Evolutionary conservation across 2,888 invertebrate genomes (phyloP).

Genomic region (Drosophila acutilabella): DNA sequence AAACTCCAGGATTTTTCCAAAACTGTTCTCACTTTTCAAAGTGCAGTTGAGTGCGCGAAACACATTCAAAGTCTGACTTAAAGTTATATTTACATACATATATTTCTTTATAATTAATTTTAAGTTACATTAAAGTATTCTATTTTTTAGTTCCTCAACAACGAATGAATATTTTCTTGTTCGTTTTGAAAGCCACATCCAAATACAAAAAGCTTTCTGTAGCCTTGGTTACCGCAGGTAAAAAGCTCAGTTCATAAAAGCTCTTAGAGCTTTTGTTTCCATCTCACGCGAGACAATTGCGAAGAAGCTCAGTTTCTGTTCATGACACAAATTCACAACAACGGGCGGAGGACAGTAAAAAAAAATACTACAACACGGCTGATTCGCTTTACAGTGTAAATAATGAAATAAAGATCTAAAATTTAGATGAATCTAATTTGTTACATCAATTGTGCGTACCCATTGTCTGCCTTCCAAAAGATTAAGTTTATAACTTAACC

Average conservation of each 20-base stretch:
- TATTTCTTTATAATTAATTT: slow-evolving; percentile 11
- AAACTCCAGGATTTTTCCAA: slow-evolving; percentile 76
- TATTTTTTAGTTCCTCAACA: slow-evolving; percentile 35
- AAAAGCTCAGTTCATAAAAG: slow-evolving; percentile 21
- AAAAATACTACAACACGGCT: slow-evolving; percentile 31
- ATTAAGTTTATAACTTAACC: neutral
- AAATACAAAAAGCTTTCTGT: slow-evolving; percentile 22
- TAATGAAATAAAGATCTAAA: slow-evolving; percentile 32
- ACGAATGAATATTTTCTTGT: neutral
- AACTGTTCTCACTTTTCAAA: slow-evolving; percentile 72
- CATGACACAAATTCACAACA: slow-evolving; percentile 63
- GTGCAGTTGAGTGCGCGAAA: slow-evolving; percentile 75
- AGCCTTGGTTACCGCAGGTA: slow-evolving; percentile 3
- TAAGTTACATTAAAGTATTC: slow-evolving; percentile 14
- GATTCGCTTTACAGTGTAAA: slow-evolving; percentile 50
- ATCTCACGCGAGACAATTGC: slow-evolving; percentile 19
- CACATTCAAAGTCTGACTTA: slow-evolving; percentile 39
- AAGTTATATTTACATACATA: slow-evolving; percentile 6
- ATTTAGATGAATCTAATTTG: slow-evolving; percentile 2
- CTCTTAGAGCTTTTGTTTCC: slow-evolving; percentile 37
- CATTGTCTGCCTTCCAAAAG: neutral
- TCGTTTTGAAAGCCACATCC: neutral
- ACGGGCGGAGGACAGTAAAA: slow-evolving; percentile 34
- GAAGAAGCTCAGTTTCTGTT: slow-evolving; percentile 54
- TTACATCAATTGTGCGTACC: neutral